A percentile compares a stretch with the other conserved stretches of the same genome.
These are phyloP conservation scores for Hyperoplus lanceolatus DNA, from an alignment of 2,797 vertebrate genomes.

Conservation along the genomic window DNA sequence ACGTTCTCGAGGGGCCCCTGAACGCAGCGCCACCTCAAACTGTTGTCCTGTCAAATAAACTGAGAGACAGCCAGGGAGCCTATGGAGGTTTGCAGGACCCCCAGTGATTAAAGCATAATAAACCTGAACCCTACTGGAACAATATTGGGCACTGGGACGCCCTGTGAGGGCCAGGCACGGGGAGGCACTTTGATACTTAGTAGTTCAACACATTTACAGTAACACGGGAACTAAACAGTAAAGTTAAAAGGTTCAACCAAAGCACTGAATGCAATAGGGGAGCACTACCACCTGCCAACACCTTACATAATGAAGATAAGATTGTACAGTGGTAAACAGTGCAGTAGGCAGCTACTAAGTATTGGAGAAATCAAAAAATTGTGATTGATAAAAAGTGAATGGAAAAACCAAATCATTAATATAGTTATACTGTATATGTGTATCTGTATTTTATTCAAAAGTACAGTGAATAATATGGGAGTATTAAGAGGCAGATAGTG, in stretches of 20 bases:
- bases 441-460: no score
- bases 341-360: background rate
- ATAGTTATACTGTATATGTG: no score
- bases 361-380: no score
- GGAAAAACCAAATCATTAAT: no score
- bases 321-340: background rate
- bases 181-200: conserved; percentile 55
- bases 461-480: no score
- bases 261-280: conserved; percentile 21
- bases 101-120: conserved; percentile 74
- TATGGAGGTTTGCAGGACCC: conserved; percentile 34
- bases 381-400: no score
- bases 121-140: conserved; percentile 63
- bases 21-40: conserved; percentile 37
- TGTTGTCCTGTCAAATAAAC: conserved; percentile 63
- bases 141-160: conserved; percentile 28
- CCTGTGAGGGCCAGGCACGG: conserved; percentile 31
- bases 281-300: conserved; percentile 20
- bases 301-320: background rate
- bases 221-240: conserved; percentile 22
- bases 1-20: conserved; percentile 12
- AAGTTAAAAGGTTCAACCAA: conserved; percentile 16
- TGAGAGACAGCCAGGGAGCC: conserved; percentile 18
- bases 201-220: conserved; percentile 11
- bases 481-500: no score